Conservation (phyloP, 2,888 invertebrate genomes). For the Amblyjoppa proteus region DNA sequence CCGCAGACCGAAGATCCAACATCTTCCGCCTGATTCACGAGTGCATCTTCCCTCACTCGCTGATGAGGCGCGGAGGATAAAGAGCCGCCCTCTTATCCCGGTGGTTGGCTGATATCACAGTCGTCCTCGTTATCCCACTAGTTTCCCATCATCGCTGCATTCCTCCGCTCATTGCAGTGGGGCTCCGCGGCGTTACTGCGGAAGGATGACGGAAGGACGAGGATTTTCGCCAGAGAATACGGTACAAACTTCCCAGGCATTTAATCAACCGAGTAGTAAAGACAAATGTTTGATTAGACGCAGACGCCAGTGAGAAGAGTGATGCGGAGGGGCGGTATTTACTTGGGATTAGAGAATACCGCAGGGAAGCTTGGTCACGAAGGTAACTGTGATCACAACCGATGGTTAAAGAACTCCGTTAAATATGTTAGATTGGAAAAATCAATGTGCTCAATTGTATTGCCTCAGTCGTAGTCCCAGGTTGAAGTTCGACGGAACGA, state of each 20-base stretch:
- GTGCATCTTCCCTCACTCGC: not conserved
- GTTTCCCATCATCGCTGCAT: not conserved
- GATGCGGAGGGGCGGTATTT: constrained; percentile 34
- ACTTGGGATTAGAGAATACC: constrained; percentile 39
- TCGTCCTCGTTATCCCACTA: constrained; percentile 4
- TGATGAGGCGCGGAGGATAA: not conserved
- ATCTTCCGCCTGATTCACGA: not conserved
- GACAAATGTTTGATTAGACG: constrained; percentile 84
- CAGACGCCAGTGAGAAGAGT: constrained; percentile 51
- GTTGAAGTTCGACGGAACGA: not conserved
- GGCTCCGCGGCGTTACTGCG: not conserved
- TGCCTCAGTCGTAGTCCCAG: not conserved
- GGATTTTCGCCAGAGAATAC: constrained; percentile 52
- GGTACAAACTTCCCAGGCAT: constrained; percentile 77
- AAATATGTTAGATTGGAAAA: not conserved
- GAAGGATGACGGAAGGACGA: constrained; percentile 19
- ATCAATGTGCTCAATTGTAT: not conserved
- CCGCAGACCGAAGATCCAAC: not conserved
- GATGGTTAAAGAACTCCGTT: constrained; percentile 13
- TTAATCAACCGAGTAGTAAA: constrained; percentile 83
- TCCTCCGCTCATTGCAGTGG: not conserved
- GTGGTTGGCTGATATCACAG: not conserved
- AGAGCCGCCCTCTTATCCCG: not conserved
- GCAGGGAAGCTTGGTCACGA: constrained; percentile 17
- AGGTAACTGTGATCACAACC: constrained; percentile 32